Evolutionary conservation across 2,888 invertebrate species (phyloP).

Genomic region (Hemaris fuciformis): DNA sequence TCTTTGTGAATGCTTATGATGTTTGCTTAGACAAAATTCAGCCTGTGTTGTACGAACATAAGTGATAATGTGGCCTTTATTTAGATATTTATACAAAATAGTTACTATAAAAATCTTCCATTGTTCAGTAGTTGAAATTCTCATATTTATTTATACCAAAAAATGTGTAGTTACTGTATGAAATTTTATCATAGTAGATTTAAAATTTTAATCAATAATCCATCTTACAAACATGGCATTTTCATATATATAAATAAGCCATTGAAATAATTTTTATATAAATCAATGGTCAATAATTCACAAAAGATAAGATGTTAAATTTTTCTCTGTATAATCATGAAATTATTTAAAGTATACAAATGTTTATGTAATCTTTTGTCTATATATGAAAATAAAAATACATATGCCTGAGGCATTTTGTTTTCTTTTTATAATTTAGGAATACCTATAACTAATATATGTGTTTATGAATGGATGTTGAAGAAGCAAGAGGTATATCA

Average conservation of each 20-base stretch:
- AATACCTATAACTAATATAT: no score
- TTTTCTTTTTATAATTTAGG: not conserved
- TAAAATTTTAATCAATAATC: not conserved
- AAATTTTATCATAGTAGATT: not conserved
- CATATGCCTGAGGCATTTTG: not conserved
- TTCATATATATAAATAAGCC: not conserved
- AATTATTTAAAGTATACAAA: slow-evolving; percentile 7
- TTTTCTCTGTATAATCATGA: not conserved
- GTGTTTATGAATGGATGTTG: no score
- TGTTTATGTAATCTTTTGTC: slow-evolving; percentile 7
- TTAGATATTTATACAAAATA: slow-evolving; percentile 44
- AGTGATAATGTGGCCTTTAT: slow-evolving; percentile 75
- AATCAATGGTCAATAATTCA: not conserved
- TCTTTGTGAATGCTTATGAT: not conserved
- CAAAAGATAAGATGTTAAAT: not conserved
- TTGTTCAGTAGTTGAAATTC: slow-evolving; percentile 44
- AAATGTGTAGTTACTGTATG: not conserved
- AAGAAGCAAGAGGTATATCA: no score
- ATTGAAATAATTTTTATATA: not conserved
- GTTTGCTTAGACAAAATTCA: not conserved
- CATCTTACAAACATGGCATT: not conserved
- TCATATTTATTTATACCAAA: slow-evolving; percentile 7
- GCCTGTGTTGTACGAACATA: slow-evolving; percentile 27
- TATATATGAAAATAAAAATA: slow-evolving; percentile 8
- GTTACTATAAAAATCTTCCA: slow-evolving; percentile 55